A percentile compares a stretch with the other conserved stretches of the same genome.
These are phyloP conservation scores for Urophycis tenuis DNA, from an alignment of 2,797 vertebrate species.

Conservation along the genomic window DNA sequence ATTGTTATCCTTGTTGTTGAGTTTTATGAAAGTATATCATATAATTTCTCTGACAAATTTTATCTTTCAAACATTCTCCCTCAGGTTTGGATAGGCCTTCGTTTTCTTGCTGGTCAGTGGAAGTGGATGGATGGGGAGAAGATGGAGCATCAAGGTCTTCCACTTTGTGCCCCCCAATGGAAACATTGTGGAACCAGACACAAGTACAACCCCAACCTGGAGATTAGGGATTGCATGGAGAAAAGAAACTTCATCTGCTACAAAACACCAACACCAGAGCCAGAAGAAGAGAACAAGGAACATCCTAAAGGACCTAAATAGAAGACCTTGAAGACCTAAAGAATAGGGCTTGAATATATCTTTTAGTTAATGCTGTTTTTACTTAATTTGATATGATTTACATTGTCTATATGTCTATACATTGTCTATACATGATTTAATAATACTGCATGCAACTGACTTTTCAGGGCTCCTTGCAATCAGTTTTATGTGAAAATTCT, in stretches of 20 bases:
- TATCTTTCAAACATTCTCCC: neutral
- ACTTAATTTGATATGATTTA: too few relatives aligned
- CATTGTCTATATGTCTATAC: too few relatives aligned
- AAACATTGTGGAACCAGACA: conserved; percentile 42
- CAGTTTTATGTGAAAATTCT: too few relatives aligned
- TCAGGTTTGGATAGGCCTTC: conserved; percentile 47
- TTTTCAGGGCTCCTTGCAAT: too few relatives aligned
- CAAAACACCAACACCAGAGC: too few relatives aligned
- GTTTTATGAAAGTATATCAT: neutral
- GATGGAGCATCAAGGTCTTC: neutral
- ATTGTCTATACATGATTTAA: too few relatives aligned
- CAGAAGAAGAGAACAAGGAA: too few relatives aligned
- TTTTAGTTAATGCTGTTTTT: too few relatives aligned
- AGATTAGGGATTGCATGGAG: conserved; percentile 39
- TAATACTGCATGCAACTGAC: too few relatives aligned
- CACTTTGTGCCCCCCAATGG: conserved; percentile 21
- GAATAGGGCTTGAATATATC: too few relatives aligned
- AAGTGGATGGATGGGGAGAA: conserved; percentile 22
- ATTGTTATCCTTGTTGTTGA: neutral
- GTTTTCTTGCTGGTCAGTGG: conserved; percentile 43
- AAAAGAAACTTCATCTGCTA: conserved; percentile 44
- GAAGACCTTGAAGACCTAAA: too few relatives aligned
- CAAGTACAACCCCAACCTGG: conserved; percentile 9
- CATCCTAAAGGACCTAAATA: too few relatives aligned
- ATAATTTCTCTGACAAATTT: neutral